Evolutionary conservation across 1,140 invertebrate species (phyloP).

Genomic region (Cepaea nemoralis): DNA sequence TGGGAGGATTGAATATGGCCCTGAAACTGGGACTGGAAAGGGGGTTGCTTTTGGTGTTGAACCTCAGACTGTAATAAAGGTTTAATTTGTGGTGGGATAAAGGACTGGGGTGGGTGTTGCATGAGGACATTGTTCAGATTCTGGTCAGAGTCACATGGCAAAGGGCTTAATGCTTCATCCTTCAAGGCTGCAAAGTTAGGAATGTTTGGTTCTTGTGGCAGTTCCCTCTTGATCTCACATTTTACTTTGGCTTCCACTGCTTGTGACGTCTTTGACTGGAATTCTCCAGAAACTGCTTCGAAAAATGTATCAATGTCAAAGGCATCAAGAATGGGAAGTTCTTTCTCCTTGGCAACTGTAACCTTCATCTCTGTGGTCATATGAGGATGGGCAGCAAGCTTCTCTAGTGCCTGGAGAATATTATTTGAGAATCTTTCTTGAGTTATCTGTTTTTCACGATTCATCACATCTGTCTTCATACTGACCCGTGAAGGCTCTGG

Average conservation of each 20-base stretch:
- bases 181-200: constrained; percentile 31
- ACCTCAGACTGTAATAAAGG: background rate
- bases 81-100: too few relatives aligned
- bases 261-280: constrained; percentile 23
- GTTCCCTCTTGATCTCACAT: constrained; percentile 40
- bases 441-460: constrained; percentile 40
- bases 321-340: constrained; percentile 61
- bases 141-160: background rate
- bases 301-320: constrained; percentile 65
- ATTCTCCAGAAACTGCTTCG: constrained; percentile 49
- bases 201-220: constrained; percentile 30
- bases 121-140: background rate
- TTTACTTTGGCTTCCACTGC: constrained; percentile 32
- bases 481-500: constrained; percentile 54
- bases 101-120: too few relatives aligned
- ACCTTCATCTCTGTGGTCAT: background rate
- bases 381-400: constrained; percentile 48
- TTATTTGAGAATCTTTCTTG: constrained; percentile 36
- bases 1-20: background rate
- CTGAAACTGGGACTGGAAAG: background rate
- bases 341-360: constrained; percentile 42
- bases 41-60: background rate
- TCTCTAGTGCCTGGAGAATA: constrained; percentile 44
- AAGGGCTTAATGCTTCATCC: constrained; percentile 13
- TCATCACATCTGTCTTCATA: constrained; percentile 41